Conservation (phyloP, 2,113 vertebrate species). For the Echinops telfairi region DNA sequence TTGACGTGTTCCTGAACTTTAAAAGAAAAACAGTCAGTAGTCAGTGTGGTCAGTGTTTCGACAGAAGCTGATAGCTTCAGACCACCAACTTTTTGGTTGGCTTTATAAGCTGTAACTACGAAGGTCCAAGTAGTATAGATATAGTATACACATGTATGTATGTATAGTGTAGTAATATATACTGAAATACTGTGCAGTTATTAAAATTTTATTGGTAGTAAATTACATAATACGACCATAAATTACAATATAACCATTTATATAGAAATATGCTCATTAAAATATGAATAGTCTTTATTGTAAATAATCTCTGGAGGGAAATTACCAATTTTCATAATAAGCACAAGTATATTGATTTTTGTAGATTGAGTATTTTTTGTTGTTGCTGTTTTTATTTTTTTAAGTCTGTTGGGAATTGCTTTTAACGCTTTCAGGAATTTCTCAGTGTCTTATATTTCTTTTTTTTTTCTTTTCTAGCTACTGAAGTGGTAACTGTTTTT, state of each 20-base stretch:
- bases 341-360: slow-evolving; percentile 48
- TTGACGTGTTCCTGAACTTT: too few species aligned
- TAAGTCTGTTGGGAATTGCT: background rate
- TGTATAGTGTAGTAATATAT: too few species aligned
- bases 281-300: slow-evolving; percentile 47
- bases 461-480: slow-evolving; percentile 87
- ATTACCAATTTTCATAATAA: slow-evolving; percentile 29
- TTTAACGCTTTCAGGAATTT: slow-evolving; percentile 39
- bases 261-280: background rate
- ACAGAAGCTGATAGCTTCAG: too few species aligned
- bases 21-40: too few species aligned
- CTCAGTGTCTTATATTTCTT: slow-evolving; percentile 42
- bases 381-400: background rate
- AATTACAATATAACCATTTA: background rate
- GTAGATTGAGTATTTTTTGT: background rate
- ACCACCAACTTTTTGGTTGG: too few species aligned
- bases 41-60: too few species aligned
- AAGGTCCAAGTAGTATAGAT: too few species aligned
- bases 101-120: too few species aligned
- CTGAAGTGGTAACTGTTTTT: slow-evolving; percentile 98
- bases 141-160: too few species aligned
- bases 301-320: background rate
- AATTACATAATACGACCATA: background rate
- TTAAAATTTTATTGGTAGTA: too few species aligned
- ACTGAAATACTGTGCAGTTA: too few species aligned